A percentile compares a stretch with the other conserved stretches of the same genome.
phyloP scores from a whole-genome alignment of 2,113 vertebrate species.

The Pipa parva region DNA sequence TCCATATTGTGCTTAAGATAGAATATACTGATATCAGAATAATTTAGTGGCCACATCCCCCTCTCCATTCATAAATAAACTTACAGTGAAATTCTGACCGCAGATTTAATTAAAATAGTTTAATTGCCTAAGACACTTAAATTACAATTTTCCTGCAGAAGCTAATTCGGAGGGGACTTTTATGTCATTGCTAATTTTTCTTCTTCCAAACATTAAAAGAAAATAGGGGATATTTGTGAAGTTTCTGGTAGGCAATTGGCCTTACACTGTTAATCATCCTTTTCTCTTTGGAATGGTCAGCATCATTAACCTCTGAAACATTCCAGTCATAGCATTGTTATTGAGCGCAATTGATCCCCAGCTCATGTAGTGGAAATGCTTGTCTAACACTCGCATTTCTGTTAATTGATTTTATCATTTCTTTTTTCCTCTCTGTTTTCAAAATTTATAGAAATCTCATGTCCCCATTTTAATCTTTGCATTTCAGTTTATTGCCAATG shows the following conservation, averaged over 20 bases:
- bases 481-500: no score
- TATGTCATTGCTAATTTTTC: conserved; percentile 4
- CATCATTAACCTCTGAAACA: neutral
- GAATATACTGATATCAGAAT: neutral
- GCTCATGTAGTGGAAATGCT: no score
- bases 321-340: no score
- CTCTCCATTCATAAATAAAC: conserved; percentile 19
- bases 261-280: no score
- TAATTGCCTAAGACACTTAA: conserved; percentile 11
- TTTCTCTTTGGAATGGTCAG: neutral
- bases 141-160: conserved; percentile 14
- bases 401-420: no score
- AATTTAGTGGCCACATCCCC: neutral
- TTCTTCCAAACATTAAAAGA: neutral
- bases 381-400: no score
- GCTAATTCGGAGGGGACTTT: neutral
- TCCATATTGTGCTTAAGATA: no score
- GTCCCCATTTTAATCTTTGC: no score
- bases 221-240: neutral
- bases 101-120: conserved; percentile 29
- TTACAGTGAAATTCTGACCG: neutral
- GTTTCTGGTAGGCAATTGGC: neutral
- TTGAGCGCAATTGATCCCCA: no score
- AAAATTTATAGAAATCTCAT: no score
- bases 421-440: no score